A percentile compares a stretch with the other conserved stretches of the same genome.
Conservation (phyloP, 2,113 vertebrate species). For the Lepisosteus osseus region DNA sequence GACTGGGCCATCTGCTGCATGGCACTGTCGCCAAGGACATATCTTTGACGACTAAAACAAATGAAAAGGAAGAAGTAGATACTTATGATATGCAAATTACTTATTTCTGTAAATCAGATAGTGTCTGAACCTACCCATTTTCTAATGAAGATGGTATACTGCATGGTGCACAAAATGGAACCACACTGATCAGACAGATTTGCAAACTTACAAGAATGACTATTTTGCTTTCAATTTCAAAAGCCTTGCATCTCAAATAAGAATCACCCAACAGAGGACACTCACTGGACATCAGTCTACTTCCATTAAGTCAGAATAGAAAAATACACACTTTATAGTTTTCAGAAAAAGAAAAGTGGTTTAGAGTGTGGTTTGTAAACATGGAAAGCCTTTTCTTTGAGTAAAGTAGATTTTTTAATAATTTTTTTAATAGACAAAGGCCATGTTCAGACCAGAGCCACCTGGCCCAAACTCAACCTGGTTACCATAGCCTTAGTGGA, state of each 20-base stretch:
- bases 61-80: slow-evolving; percentile 29
- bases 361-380: not conserved
- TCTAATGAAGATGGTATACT: not conserved
- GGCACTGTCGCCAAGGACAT: slow-evolving; percentile 92
- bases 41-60: slow-evolving; percentile 86
- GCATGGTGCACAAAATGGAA: not conserved
- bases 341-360: too few relatives aligned
- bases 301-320: too few relatives aligned
- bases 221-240: slow-evolving; percentile 1
- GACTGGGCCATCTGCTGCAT: slow-evolving; percentile 98
- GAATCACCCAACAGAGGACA: too few relatives aligned
- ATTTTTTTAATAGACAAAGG: too few relatives aligned
- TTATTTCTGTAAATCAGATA: not conserved
- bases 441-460: too few relatives aligned
- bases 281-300: too few relatives aligned
- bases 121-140: not conserved
- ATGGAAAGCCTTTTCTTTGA: too few relatives aligned
- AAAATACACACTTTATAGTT: too few relatives aligned
- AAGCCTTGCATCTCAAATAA: too few relatives aligned
- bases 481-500: too few relatives aligned
- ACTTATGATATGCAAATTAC: not conserved
- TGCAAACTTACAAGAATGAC: not conserved
- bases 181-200: not conserved
- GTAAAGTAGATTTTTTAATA: too few relatives aligned
- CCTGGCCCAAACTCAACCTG: too few relatives aligned